A percentile compares a stretch with the other conserved stretches of the same genome.
Evolutionary conservation across 2,113 vertebrate genomes (phyloP).

Genomic region (Leptocoma aspasia): DNA sequence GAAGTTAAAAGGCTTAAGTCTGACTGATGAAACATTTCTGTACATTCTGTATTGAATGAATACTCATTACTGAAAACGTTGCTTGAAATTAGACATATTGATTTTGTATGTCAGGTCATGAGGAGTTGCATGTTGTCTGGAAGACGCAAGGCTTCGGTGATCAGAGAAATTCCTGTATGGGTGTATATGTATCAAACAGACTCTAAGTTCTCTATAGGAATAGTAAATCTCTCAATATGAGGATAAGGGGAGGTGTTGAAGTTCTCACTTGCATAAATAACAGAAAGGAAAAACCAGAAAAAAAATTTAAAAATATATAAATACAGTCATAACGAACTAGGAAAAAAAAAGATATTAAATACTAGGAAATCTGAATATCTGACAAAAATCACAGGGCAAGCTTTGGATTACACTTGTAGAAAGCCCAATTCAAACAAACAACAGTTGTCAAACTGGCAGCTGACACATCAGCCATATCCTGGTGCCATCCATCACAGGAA

Average conservation of each 20-base stretch:
- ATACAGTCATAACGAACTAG: neutral
- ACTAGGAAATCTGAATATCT: neutral
- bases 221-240: neutral
- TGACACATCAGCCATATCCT: neutral
- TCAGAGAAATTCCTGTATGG: neutral
- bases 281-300: neutral
- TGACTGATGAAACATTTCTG: neutral
- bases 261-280: neutral
- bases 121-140: neutral
- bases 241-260: neutral
- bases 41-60: neutral
- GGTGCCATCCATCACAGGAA: neutral
- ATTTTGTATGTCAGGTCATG: neutral
- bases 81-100: neutral
- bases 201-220: neutral
- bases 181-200: neutral
- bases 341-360: neutral
- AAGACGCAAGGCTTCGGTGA: slow-evolving; percentile 1
- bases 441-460: neutral
- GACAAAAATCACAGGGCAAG: neutral
- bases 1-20: neutral
- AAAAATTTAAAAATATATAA: neutral
- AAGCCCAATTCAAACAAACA: neutral
- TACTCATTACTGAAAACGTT: neutral
- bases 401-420: neutral